Conservation (phyloP, 2,113 vertebrate genomes). For the Hipposideros armiger region DNA sequence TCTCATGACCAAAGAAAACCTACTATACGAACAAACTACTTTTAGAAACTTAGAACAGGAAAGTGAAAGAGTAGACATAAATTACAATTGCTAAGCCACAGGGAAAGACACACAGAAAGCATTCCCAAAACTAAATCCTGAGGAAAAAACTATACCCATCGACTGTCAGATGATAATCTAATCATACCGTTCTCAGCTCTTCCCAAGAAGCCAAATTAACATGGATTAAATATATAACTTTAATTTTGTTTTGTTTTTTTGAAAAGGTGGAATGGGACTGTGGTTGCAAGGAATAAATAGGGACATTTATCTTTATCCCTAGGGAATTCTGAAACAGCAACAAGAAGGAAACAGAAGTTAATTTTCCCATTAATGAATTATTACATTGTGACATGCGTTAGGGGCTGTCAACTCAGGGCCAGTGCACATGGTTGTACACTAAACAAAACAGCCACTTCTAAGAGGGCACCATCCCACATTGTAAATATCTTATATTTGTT, state of each 20-base stretch:
- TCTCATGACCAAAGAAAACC: neutral
- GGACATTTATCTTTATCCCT: neutral
- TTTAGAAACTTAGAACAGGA: neutral
- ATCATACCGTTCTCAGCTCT: neutral
- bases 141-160: neutral
- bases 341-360: neutral
- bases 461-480: neutral
- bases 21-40: neutral
- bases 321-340: neutral
- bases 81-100: neutral
- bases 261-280: neutral
- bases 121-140: neutral
- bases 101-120: neutral
- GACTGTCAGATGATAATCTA: neutral
- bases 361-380: neutral
- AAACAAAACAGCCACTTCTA: neutral
- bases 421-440: neutral
- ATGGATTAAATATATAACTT: neutral
- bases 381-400: neutral
- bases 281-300: neutral
- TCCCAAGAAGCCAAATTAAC: neutral
- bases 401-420: neutral
- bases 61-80: neutral
- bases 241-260: neutral
- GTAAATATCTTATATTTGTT: slow-evolving; percentile 1